Evolutionary conservation across 2,888 invertebrate species (phyloP), one percentile per base, ranked within the genome.

Genomic region (Calliopum simillimum): DNA sequence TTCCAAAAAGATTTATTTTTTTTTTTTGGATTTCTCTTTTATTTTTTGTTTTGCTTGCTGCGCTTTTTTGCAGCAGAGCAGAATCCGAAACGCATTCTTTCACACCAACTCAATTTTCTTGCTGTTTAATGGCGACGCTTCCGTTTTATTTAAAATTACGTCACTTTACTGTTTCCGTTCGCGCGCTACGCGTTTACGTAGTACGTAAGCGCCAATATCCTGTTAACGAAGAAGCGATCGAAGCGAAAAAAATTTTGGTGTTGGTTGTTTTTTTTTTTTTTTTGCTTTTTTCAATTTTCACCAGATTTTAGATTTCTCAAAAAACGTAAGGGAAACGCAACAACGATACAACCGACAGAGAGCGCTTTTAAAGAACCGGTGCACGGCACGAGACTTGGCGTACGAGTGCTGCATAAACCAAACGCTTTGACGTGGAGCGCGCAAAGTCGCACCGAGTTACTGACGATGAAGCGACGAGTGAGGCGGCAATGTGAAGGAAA

Each of bases 91-190:
- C 21, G n/a, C 16, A 51, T 51, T 51, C n/a, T n/a, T 19, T 51
- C n/a, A 51, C 51, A 51, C 51, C 6, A 51, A 19, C n/a, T 3
- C 3, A 51, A 51, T 19, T 51, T 51, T 19, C n/a, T 11, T n/a
- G 47, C 33, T 47, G n/a, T 68, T 62, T 25, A 21, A 23, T 66
- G 53, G 51, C 16, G 65, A 61, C 64, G 72, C 53, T 71, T 70
- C 68, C 70, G 64, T 19, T 68, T 67, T n/a, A n/a, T 55, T 43
- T 43, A 69, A 73, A 72, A 78, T 78, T 78, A 78, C 77, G 76
- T 78, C 77, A 78, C 76, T 78, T 33, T 33, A 33, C 8, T 33
- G 8, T 8, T 33, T 76, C 76, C 77, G 77, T 74, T 71, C 67
- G 59, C 58, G 59, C 66, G 46, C 46, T 33, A 33, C 33, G 43